Evolutionary conservation across 2,797 vertebrate genomes (phyloP), one percentile per base, ranked within the genome.

Genomic region (Pipistrellus pipistrellus): DNA sequence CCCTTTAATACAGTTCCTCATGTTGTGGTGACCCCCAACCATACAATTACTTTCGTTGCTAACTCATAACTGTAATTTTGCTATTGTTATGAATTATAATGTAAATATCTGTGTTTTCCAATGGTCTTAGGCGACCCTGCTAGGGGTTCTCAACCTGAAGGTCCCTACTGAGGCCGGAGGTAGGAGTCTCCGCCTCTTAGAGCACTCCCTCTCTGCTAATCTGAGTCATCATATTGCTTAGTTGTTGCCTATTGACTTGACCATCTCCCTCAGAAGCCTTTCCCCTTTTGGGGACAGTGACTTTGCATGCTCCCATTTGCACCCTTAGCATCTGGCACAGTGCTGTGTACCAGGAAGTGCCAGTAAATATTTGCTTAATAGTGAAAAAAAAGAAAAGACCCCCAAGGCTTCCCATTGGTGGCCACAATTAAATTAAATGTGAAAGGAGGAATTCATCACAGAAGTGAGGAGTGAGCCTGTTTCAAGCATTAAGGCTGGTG

Each of bases 171-270:
- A 23, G 62, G 1, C 23, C 46, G 15, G n/a, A 8, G 68, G 48
- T 30, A 55, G 73, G n/a, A 23, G 14, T 25, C n/a, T 44, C 51
- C 6, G 13, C 15, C 21, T 59, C 84, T 59, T 32, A 1, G 3
- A 4, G 17, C 0, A 0, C 35, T 30, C 59, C 59, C 12, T n/a
- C 38, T 23, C 3, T 30, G 18, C 8, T 32, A 20, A 75, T 51
- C 57, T 83, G 64, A 77, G 55, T 44, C 68, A 18, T 17, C 88
- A 13, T 13, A 35, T 21, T 8, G 15, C 30, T 69, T 78, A 75
- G 48, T 23, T 44, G 30, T 18, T 69, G 30, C 32, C 9, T 93
- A 8, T 57, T 27, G 82, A 23, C 53, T 46, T 57, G n/a, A 20
- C 30, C 66, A 30, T 55, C 48, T 85, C 38, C 35, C 38, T 73